These are phyloP conservation scores for Rhipidura dahli DNA, from an alignment of 2,113 vertebrate species.

Conservation along the genomic window DNA sequence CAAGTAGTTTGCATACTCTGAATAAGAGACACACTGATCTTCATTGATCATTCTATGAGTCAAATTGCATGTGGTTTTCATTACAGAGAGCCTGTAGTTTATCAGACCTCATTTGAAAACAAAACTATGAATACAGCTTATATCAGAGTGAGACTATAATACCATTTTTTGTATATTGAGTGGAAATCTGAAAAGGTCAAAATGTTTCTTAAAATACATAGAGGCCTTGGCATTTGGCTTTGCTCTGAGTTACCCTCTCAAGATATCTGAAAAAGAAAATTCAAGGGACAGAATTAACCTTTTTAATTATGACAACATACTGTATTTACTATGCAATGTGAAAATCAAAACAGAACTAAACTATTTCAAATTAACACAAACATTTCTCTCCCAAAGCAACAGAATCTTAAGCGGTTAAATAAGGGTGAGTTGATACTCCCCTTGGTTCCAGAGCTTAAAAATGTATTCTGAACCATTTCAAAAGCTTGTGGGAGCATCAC, in stretches of 20 bases:
- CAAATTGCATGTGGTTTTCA: not conserved
- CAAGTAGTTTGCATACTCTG: not conserved
- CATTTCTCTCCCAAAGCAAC: not conserved
- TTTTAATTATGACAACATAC: not conserved
- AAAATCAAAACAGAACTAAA: not conserved
- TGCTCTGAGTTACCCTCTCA: not conserved
- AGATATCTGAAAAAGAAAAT: not conserved
- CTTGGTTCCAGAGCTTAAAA: not conserved
- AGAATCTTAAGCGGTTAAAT: not conserved
- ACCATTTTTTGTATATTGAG: not conserved
- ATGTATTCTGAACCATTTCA: too few species aligned
- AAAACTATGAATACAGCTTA: not conserved
- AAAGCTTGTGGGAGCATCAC: too few species aligned
- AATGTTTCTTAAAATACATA: not conserved
- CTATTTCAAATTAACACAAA: not conserved
- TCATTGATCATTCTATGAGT: not conserved
- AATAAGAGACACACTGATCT: not conserved
- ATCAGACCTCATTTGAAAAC: not conserved
- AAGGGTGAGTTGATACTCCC: not conserved
- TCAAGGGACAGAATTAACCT: not conserved
- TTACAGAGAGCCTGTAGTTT: not conserved
- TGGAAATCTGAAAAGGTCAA: not conserved
- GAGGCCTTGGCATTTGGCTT: not conserved
- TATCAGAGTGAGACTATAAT: not conserved
- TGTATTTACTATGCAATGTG: not conserved